Evolutionary conservation across 2,888 invertebrate genomes (phyloP).

Genomic region (Fragum fragum): DNA sequence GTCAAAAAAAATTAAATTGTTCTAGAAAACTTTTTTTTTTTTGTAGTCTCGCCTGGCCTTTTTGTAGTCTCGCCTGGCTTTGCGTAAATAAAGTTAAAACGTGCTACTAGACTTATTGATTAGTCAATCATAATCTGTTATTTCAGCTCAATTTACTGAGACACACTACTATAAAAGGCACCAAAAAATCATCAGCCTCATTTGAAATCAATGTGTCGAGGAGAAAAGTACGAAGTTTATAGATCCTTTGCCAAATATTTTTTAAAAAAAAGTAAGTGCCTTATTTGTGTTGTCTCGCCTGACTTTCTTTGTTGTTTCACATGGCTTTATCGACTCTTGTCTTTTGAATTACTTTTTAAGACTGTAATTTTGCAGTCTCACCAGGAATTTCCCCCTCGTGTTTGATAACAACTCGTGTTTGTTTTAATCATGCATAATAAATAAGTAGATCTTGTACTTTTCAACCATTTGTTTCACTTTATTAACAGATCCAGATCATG

Average conservation of each 20-base stretch:
- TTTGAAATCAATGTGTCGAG: too few relatives aligned
- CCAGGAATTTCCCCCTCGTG: too few relatives aligned
- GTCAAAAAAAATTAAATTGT: neutral
- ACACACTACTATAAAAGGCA: neutral
- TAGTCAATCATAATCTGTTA: neutral
- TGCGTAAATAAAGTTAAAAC: neutral
- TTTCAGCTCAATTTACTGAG: neutral
- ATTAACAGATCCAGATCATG: neutral
- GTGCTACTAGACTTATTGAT: neutral
- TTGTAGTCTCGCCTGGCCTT: conserved; percentile 18
- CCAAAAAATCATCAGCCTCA: neutral
- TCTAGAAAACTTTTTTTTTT: neutral
- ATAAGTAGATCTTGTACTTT: neutral
- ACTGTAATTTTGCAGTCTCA: too few relatives aligned
- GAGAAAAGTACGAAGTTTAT: too few relatives aligned
- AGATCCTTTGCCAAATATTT: too few relatives aligned
- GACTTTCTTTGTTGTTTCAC: too few relatives aligned
- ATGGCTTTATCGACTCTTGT: too few relatives aligned
- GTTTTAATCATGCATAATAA: too few relatives aligned
- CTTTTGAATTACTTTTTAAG: too few relatives aligned
- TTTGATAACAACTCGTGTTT: neutral
- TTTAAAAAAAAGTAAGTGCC: too few relatives aligned
- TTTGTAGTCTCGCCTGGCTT: conserved; percentile 18
- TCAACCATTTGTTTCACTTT: neutral
- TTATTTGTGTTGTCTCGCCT: neutral